Base-by-base conservation (phyloP, 2,888 invertebrate species). In the Xylota sylvarum region DNA sequence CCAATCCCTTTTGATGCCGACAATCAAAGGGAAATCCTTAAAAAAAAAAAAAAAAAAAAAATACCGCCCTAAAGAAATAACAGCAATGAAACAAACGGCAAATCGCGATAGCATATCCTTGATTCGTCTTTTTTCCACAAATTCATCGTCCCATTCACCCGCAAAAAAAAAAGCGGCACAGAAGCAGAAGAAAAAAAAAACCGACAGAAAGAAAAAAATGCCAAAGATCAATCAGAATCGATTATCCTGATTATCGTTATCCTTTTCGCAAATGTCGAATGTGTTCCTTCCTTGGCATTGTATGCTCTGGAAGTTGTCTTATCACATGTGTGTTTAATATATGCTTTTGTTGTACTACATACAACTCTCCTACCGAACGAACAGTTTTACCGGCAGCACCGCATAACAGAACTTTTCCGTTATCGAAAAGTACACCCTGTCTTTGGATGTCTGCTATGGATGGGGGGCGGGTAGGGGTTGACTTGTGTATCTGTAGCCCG, bases 171-270 rank as follows among this genome's bases (percentile, higher is more conserved):
- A 43, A 48, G 3, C 46, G 17, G 19, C 10, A 46, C 78, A 14
- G 14, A 52, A 3, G 17, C 5, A 69, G 10, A 55, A 46, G 43
- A 32, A 52, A 5, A 7, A 35, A 40, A n/a, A 40, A 64, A 37
- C 5, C 30, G 30, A 40, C 1, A 40, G 19, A 17, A 30, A 70
- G 56, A 43, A 77, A 56, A 70, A 69, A 67, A 72, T 72, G 72
- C 65, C 76, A 90, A 89, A 90, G 90, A 91, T 91, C 91, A 91
- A 91, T 91, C 91, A 91, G 90, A 91, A 90, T 88, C 90, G 90
- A 90, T 91, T 91, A 91, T 91, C 91, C 90, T 91, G 91, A 90
- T 91, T 90, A 90, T 90, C 90, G 89, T 91, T 91, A 91, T 91
- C 90, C 91, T 89, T 91, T 91, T 86, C 73, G 65, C 67, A 80